Evolutionary conservation across 2,888 invertebrate species (phyloP).

Genomic region (Dascillus cervinus): DNA sequence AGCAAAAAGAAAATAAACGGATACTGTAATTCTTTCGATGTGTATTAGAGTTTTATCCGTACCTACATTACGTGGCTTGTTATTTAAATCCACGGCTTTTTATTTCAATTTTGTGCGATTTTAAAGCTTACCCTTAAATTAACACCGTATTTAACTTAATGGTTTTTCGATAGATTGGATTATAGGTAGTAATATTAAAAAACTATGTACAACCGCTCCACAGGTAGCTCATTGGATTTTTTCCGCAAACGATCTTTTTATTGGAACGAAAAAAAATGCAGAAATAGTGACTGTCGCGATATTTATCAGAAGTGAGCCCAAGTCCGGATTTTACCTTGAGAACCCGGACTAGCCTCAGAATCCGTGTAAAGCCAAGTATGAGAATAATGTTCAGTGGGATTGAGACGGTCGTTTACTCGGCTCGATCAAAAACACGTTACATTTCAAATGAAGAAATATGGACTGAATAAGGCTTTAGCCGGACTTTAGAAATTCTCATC

Average conservation of each 20-base stretch:
- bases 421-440: conserved; percentile 41
- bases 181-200: conserved; percentile 17
- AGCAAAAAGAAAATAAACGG: conserved; percentile 21
- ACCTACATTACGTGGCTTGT: conserved; percentile 34
- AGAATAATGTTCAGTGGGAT: conserved; percentile 28
- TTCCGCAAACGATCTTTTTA: background rate
- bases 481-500: conserved; percentile 28
- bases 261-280: background rate
- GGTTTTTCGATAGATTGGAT: conserved; percentile 36
- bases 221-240: background rate
- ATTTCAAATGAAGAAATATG: conserved; percentile 39
- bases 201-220: conserved; percentile 8
- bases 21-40: conserved; percentile 23
- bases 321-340: conserved; percentile 26
- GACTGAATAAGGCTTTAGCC: conserved; percentile 27
- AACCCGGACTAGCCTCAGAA: conserved; percentile 28
- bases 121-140: conserved; percentile 39
- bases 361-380: conserved; percentile 30
- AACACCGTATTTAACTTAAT: conserved; percentile 39
- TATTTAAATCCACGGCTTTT: conserved; percentile 40
- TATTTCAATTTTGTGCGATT: conserved; percentile 40
- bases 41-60: conserved; percentile 29
- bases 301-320: conserved; percentile 12
- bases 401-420: conserved; percentile 29
- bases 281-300: background rate